phyloP scores from a whole-genome alignment of 2,888 invertebrate genomes.

The Hoplodrina blanda region DNA sequence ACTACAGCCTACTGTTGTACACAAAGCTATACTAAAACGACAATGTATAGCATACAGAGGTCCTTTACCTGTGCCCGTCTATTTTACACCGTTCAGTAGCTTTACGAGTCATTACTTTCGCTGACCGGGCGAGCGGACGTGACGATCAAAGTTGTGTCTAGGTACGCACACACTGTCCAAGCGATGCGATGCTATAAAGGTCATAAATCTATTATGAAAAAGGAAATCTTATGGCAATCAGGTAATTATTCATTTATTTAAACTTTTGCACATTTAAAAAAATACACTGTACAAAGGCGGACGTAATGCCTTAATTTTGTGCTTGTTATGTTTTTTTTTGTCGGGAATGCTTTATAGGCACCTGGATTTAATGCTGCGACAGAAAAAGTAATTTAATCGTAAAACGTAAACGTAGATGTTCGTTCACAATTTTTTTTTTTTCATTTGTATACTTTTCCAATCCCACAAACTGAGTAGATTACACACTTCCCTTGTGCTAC shows the following conservation, averaged over 20 bases:
- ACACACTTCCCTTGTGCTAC: background rate
- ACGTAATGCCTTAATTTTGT: no score
- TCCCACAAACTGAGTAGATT: background rate
- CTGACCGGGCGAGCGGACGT: constrained; percentile 82
- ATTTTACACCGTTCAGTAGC: constrained; percentile 82
- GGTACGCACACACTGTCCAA: constrained; percentile 31
- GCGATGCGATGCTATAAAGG: constrained; percentile 45
- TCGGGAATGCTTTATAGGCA: no score
- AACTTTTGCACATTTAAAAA: no score
- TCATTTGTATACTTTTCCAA: no score
- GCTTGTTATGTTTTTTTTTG: no score
- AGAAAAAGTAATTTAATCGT: no score
- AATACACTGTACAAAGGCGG: no score
- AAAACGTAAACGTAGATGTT: no score
- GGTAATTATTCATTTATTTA: background rate
- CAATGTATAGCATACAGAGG: constrained; percentile 53
- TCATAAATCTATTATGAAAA: constrained; percentile 20
- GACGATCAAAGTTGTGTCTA: constrained; percentile 72
- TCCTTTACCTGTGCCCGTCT: constrained; percentile 74
- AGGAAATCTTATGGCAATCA: background rate
- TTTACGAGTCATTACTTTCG: constrained; percentile 88
- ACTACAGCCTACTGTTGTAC: constrained; percentile 17
- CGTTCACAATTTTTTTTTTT: no score
- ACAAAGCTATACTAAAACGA: constrained; percentile 34
- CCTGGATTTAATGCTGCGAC: no score